phyloP scores from a whole-genome alignment of 1,140 invertebrate genomes.

The Tribolium castaneum region DNA sequence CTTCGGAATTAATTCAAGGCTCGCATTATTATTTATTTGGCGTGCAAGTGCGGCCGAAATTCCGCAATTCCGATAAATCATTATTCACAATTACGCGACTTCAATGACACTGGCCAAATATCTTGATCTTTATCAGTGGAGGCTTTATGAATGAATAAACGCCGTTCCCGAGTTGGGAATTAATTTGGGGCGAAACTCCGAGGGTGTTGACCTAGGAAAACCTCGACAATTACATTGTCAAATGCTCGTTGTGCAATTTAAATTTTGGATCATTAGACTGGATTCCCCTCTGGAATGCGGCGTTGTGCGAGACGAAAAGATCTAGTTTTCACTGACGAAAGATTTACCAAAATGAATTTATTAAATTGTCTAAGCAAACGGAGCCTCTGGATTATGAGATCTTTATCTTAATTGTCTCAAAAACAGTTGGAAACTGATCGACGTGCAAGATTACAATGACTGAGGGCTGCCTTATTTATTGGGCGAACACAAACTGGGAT shows the following conservation, averaged over 20 bases:
- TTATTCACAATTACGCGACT: not conserved
- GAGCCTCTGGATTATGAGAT: constrained; percentile 15
- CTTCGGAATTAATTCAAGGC: constrained; percentile 4
- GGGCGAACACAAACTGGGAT: not conserved
- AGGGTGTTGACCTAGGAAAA: constrained; percentile 19
- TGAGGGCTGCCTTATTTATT: not conserved
- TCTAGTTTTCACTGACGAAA: not conserved
- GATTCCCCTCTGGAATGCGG: not conserved
- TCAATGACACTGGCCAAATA: not conserved
- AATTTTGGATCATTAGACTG: constrained; percentile 7
- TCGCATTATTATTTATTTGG: not conserved
- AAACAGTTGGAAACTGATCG: constrained; percentile 25
- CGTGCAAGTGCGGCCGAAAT: not conserved
- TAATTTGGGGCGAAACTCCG: not conserved
- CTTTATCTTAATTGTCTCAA: constrained; percentile 14
- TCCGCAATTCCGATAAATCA: not conserved
- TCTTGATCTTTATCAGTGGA: constrained; percentile 19
- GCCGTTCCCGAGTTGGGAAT: not conserved
- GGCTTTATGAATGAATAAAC: not conserved
- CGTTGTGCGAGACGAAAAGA: not conserved
- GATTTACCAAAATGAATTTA: constrained; percentile 19
- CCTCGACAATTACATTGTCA: constrained; percentile 19
- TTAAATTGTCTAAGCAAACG: constrained; percentile 15
- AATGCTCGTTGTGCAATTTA: constrained; percentile 21
- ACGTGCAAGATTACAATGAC: constrained; percentile 15